phyloP scores from a whole-genome alignment of 1,140 invertebrate genomes.

The Subanguina moxae region DNA sequence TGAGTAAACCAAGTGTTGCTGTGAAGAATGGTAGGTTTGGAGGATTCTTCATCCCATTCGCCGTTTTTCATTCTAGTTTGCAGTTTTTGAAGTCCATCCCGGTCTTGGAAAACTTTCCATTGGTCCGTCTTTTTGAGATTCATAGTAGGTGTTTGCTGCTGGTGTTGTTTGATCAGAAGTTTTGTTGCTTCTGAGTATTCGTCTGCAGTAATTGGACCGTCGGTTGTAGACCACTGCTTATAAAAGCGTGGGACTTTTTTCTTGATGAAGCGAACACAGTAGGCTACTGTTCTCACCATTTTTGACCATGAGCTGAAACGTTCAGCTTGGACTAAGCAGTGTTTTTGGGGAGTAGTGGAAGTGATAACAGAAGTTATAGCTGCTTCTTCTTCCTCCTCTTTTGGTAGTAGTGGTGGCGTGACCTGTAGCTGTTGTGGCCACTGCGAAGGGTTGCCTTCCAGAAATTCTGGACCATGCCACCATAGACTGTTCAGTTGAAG shows the following conservation, averaged over 20 bases:
- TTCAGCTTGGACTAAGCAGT: background rate
- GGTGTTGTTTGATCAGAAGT: background rate
- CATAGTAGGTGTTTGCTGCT: background rate
- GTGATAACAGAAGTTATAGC: too few relatives aligned
- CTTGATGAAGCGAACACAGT: background rate
- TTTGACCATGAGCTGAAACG: conserved; percentile 3
- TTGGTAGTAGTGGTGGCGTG: too few relatives aligned
- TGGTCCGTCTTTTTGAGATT: background rate
- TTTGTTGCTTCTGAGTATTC: background rate
- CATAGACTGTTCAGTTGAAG: conserved; percentile 17
- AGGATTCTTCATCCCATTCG: background rate
- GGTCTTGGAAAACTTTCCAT: background rate
- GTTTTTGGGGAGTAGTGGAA: background rate
- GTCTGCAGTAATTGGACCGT: background rate
- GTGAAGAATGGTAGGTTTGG: conserved; percentile 6
- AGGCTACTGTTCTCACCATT: background rate
- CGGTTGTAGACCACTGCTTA: background rate
- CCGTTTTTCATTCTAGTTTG: conserved; percentile 14
- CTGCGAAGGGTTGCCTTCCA: background rate
- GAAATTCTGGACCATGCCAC: conserved; percentile 29
- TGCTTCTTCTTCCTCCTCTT: too few relatives aligned
- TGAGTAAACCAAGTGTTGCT: background rate
- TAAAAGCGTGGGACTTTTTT: too few relatives aligned
- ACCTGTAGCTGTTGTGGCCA: background rate
- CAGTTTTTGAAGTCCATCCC: background rate